These are phyloP conservation scores for Oceanites oceanicus DNA, from an alignment of 2,113 vertebrate genomes.

Conservation along the genomic window DNA sequence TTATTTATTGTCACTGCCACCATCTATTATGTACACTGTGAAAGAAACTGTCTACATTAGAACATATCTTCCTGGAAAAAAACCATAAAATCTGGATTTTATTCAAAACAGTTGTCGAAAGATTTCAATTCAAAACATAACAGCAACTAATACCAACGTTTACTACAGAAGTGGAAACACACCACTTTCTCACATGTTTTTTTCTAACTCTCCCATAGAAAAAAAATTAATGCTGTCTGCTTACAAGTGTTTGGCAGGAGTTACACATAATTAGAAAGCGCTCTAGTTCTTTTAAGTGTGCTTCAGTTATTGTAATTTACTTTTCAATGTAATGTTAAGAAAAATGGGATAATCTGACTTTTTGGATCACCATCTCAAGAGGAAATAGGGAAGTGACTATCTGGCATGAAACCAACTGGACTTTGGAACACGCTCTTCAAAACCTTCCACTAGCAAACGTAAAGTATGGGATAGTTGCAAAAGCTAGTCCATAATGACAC, in stretches of 20 bases:
- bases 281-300: neutral
- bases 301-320: constrained; percentile 2
- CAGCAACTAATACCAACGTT: neutral
- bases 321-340: neutral
- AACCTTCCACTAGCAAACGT: neutral
- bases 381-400: neutral
- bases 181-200: neutral
- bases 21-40: neutral
- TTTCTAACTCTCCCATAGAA: neutral
- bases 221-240: neutral
- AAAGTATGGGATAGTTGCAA: fast-evolving
- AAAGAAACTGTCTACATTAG: neutral
- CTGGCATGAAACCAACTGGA: neutral
- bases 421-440: neutral
- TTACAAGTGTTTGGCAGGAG: constrained; percentile 19
- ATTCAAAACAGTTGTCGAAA: constrained; percentile 5
- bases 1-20: neutral
- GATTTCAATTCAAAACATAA: neutral
- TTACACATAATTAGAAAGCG: neutral
- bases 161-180: neutral
- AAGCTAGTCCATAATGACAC: neutral
- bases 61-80: neutral
- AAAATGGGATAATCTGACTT: neutral
- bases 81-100: neutral
- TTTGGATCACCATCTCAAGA: neutral